Percentiles rank a stretch among this genome's conserved stretches.
Conservation (phyloP, 2,797 vertebrate species). For the Falco columbarius region DNA sequence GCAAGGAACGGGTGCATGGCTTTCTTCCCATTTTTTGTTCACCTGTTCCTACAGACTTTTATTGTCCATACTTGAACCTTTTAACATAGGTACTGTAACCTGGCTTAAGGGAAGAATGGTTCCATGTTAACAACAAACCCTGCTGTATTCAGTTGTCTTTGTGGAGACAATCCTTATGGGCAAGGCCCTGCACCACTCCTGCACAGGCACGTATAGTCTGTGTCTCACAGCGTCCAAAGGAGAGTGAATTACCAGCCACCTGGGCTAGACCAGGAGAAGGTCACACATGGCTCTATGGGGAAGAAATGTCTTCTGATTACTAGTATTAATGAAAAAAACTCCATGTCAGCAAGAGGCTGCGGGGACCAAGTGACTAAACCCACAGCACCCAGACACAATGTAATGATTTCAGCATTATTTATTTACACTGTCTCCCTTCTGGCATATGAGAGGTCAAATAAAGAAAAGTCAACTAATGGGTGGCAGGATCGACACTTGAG, state of each 20-base stretch:
- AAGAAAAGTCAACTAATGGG: neutral
- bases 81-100: fast-evolving
- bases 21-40: neutral
- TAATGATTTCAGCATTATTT: neutral
- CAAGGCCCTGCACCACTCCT: neutral
- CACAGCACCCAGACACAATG: neutral
- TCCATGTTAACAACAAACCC: neutral
- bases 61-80: neutral
- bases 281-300: neutral
- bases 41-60: neutral
- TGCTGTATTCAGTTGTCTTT: neutral
- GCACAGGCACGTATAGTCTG: neutral
- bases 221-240: neutral
- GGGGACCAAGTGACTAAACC: neutral
- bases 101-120: neutral
- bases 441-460: neutral
- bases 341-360: neutral
- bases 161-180: neutral
- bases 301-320: neutral
- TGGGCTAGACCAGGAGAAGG: neutral
- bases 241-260: neutral
- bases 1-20: fast-evolving
- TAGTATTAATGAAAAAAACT: neutral
- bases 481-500: neutral
- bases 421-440: neutral